These are phyloP conservation scores for Polypterus bichir DNA, from an alignment of 2,113 vertebrate species.

Conservation along the genomic window DNA sequence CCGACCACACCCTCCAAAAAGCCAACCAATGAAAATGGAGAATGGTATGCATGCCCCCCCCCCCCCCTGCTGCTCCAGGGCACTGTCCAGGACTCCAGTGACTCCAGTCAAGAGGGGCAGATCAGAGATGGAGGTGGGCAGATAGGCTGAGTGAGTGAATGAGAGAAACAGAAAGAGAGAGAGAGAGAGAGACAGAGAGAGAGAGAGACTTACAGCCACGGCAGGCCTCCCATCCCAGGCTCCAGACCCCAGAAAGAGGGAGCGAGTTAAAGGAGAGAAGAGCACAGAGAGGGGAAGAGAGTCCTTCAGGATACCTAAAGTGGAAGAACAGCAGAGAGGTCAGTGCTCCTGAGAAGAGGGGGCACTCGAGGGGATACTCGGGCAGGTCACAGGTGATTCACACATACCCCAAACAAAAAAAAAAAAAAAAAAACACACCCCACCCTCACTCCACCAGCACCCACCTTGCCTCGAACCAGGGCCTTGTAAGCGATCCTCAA, in stretches of 20 bases:
- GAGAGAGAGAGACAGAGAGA: slow-evolving; percentile 11
- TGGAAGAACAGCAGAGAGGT: neutral
- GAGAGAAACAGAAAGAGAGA: neutral
- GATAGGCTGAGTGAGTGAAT: too few species aligned
- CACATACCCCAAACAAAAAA: neutral
- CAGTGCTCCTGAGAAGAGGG: too few species aligned
- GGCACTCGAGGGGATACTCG: slow-evolving; percentile 6
- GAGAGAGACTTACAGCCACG: neutral
- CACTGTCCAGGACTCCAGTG: too few species aligned
- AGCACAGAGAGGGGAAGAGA: slow-evolving; percentile 38
- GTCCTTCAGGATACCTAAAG: slow-evolving; percentile 25
- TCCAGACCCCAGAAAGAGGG: neutral
- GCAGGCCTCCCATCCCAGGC: neutral
- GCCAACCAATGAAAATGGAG: too few species aligned
- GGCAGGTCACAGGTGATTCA: neutral
- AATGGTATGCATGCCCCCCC: too few species aligned
- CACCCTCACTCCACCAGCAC: neutral
- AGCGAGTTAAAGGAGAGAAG: slow-evolving; percentile 9
- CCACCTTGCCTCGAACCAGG: slow-evolving; percentile 76
- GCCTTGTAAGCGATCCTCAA: slow-evolving; percentile 76
- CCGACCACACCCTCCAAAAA: too few species aligned
- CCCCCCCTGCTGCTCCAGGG: too few species aligned
- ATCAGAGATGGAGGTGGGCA: too few species aligned
- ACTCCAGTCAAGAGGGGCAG: too few species aligned
- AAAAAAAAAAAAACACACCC: neutral